A percentile compares a stretch with the other conserved stretches of the same genome.
Conservation (phyloP, 2,113 vertebrate genomes). For the Perognathus longimembris region DNA sequence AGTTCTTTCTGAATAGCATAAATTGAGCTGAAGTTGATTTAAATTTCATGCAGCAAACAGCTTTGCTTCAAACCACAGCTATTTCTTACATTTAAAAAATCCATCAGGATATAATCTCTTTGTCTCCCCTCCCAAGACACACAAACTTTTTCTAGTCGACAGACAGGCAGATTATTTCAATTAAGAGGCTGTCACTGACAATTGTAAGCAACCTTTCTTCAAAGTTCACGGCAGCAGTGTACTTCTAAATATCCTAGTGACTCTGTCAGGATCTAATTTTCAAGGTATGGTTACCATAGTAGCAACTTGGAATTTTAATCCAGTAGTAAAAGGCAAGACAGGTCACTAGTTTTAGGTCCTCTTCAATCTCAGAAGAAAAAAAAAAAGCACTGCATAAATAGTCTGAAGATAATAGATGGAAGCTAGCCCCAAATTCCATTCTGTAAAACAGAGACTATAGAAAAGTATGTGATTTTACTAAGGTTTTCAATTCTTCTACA, state of each 20-base stretch:
- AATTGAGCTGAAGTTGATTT: constrained; percentile 63
- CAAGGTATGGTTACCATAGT: constrained; percentile 85
- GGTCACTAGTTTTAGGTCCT: constrained; percentile 86
- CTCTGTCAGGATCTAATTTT: constrained; percentile 87
- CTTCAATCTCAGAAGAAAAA: constrained; percentile 83
- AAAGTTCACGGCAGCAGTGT: constrained; percentile 80
- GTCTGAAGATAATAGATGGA: constrained; percentile 76
- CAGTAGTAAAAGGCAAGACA: constrained; percentile 87
- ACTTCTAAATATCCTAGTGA: constrained; percentile 85
- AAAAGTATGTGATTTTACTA: constrained; percentile 69
- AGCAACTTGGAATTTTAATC: constrained; percentile 88
- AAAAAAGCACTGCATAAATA: constrained; percentile 72
- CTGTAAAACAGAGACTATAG: constrained; percentile 68
- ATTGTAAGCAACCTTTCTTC: constrained; percentile 82
- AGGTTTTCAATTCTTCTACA: constrained; percentile 75
- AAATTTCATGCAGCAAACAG: constrained; percentile 72
- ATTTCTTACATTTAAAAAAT: constrained; percentile 74
- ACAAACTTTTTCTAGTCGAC: constrained; percentile 34
- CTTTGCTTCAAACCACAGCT: constrained; percentile 74
- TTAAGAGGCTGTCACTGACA: constrained; percentile 82
- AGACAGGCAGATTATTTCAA: constrained; percentile 86
- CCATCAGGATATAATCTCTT: constrained; percentile 56
- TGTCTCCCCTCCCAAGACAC: neutral
- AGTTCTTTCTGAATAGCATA: constrained; percentile 63
- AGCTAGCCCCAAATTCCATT: constrained; percentile 76